Evolutionary conservation across 2,113 vertebrate species (phyloP), one percentile per base, ranked within the genome.

Genomic region (Castor canadensis): DNA sequence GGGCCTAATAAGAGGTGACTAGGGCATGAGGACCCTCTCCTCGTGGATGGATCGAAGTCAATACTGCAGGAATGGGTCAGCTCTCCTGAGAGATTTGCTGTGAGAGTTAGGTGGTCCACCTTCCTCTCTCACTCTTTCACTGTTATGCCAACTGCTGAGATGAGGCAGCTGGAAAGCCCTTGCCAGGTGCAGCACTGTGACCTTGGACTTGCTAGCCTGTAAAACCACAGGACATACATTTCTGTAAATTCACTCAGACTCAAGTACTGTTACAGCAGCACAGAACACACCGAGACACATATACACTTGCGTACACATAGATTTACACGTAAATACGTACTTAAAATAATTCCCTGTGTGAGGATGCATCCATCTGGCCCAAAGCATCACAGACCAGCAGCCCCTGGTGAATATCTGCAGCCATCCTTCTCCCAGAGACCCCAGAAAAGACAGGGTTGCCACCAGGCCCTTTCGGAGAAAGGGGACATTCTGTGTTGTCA

Each of bases 31-130:
- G 58, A 32, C 45, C 19, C 13, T 43, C 28, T 24, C 30, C 32
- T 58, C 22, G 2, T 2, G 22, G 1, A 11, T 49, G 58, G 64
- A 11, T n/a, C 4, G 32, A 24, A 0, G 62, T 19, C 9, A 5
- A 5, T 1, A 6, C 35, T 4, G 19, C 9, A 66, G 24, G 17
- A 49, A 13, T 9, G 26, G 17, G 10, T 20, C 72, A 19, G 16
- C 30, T 6, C 13, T 19, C 13, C 28, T 3, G 58, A 45, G 45
- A 38, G 19, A 16, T 22, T 26, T 17, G 19, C 19, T 40, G 11
- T 49, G 72, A 35, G 26, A 49, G 32, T 28, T 1, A 20, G 28
- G 24, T 28, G 56, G 22, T 64, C 32, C 32, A 28, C 35, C 45
- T 13, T 9, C 22, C 79, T 5, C 38, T 28, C 45, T 35, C 2